Base-by-base conservation (phyloP, 2,888 invertebrate species). In the Meliscaeva auricollis region DNA sequence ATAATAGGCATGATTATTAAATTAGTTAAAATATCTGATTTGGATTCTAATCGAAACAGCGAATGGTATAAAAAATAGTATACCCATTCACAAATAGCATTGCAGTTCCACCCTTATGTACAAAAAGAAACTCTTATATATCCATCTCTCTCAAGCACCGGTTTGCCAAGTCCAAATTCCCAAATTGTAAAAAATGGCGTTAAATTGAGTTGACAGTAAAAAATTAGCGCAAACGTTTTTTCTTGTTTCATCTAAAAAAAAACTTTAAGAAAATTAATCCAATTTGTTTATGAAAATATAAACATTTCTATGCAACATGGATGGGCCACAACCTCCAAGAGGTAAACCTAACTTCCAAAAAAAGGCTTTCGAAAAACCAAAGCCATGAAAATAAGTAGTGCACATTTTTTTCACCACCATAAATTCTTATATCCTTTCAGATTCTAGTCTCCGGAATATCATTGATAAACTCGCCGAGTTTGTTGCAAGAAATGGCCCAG, bases 401-500 rank as follows among this genome's bases (percentile, higher is more conserved):
- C 38, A 74, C 62, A 69, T 50, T 20, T 62, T 62, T 64, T 30
- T 6, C 32, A 7, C n/a, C 30, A 44, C 17, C 1, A 0, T 17
- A 26, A 7, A n/a, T n/a, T 4, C 0, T 41, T 44, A 11, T 62
- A 30, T 62, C 11, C 2, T 56, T 20, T 50, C 85, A 92, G 99
- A 99, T 94, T 96, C 96, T 90, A 98, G 99, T 92, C 95, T 98
- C 90, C 96, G 97, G 91, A 98, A 98, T 93, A 98, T 99, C 90
- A 99, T 99, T 90, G 99, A 99, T 94, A 99, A 99, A 94, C 94
- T 99, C 89, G 99, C 99, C 13, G 98, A 98, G 93, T 99, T 99
- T 94, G 99, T 99, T 88, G 99, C 99, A 80, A 94, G 98, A 93
- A 99, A 99, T 96, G 99, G 99, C 70, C 98, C 98, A n/a, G 99